Base-by-base conservation (phyloP, 1,140 invertebrate species). In the Anthonomus grandis region DNA sequence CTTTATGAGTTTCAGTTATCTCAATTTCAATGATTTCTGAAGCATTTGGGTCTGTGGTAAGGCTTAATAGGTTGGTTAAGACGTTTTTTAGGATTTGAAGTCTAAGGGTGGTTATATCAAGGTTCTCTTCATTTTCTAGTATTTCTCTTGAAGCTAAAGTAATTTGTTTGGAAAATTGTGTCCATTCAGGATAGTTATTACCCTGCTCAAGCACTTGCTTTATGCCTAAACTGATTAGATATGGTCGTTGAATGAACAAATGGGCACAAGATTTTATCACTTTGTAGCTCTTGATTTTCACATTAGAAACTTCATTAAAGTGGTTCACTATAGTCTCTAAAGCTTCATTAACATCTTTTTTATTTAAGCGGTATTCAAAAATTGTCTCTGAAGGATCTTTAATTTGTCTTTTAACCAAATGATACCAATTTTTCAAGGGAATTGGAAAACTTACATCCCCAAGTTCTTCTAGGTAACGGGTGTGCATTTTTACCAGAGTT, bases 381-480 rank as follows among this genome's bases (percentile, higher is more conserved):
- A 68, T 67, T 12, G 18, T 62, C 8, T 25, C 15, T 34, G 15
- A 21, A 17, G 46, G 8, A 44, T 21, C 25, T 10, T 46, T 13
- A 18, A 13, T 46, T 24, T 12, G 42, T 49, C 51, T 46, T 12
- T 61, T 19, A 15, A 64, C 49, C 21, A 63, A 53, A 23, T 55
- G 41, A 38, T 52, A 56, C 69, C 69, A 71, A 48, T 59, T 65
- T 31, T 60, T 60, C 22, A 60, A 37, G 17, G 57, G 41, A 37
- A 66, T 39, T 17, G 68, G 67, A 54, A 70, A 69, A 62, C 69
- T 72, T 15, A 72, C 47, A 47, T 72, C 70, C n/a, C 70, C 69
- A 12, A 64, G 37, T 54, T 61, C 12, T 46, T 67, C 59, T 15
- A 70, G 34, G 46, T 67, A 67, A 54, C 60, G 62, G 19, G 59